Conservation (phyloP, 2,113 vertebrate genomes). For the Dolichotis patagonum region DNA sequence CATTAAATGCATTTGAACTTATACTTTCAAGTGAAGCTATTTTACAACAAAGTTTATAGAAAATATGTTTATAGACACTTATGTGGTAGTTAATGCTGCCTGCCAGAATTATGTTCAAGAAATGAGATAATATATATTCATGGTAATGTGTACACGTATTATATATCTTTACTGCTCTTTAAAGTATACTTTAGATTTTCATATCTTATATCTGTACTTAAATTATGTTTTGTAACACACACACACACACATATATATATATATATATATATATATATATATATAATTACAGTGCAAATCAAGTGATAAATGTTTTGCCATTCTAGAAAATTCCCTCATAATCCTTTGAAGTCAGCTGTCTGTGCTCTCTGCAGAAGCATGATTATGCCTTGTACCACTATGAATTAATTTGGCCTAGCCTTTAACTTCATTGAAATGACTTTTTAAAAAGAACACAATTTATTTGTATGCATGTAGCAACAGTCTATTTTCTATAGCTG, state of each 20-base stretch:
- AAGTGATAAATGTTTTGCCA: background rate
- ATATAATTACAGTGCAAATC: background rate
- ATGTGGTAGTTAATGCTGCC: background rate
- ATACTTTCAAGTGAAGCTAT: background rate
- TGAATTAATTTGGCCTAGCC: background rate
- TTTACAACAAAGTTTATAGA: background rate
- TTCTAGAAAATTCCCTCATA: background rate
- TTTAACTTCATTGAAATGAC: background rate
- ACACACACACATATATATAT: too few relatives aligned
- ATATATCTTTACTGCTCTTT: background rate
- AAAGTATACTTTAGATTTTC: background rate
- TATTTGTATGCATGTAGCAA: background rate
- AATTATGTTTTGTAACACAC: background rate
- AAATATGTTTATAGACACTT: background rate
- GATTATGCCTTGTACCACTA: background rate
- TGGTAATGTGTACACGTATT: background rate
- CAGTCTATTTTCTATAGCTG: background rate
- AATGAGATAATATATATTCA: background rate
- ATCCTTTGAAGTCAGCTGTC: background rate
- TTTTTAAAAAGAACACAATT: background rate
- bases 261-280: too few relatives aligned
- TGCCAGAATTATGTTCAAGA: background rate
- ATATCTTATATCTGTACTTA: background rate
- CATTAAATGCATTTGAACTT: background rate
- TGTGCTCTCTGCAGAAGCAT: background rate